These are phyloP conservation scores for Macrostomum lignano DNA, from an alignment of 1,140 invertebrate genomes.

Conservation along the genomic window DNA sequence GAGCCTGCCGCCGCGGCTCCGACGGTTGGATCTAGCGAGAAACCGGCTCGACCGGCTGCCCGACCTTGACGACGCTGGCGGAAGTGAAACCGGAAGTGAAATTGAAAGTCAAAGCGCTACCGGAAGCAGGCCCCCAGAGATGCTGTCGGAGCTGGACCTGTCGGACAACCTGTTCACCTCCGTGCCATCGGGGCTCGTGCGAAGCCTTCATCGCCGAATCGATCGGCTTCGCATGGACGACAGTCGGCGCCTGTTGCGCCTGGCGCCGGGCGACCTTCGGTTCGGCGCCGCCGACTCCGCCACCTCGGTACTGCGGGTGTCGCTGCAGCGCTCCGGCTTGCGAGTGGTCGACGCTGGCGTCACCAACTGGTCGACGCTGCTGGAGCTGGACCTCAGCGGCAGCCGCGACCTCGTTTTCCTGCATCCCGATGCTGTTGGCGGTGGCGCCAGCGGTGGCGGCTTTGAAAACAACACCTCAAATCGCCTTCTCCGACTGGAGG, in stretches of 20 bases:
- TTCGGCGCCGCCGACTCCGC: no score
- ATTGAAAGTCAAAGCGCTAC: slow-evolving; percentile 3
- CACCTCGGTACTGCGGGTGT: no score
- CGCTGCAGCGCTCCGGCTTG: slow-evolving; percentile 2
- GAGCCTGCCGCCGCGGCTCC: slow-evolving; percentile 3
- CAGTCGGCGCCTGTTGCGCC: no score
- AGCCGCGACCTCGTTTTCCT: slow-evolving; percentile 6
- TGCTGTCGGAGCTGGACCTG: no score
- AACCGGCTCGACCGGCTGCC: no score
- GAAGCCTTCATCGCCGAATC: no score
- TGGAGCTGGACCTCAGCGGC: slow-evolving; percentile 7
- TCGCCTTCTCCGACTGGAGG: slow-evolving; percentile 4
- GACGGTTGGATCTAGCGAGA: slow-evolving; percentile 6
- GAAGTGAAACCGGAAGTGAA: no score
- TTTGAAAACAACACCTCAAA: slow-evolving; percentile 5
- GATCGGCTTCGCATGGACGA: no score
- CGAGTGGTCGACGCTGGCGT: slow-evolving; percentile 5
- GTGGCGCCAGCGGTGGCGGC: slow-evolving; percentile 5
- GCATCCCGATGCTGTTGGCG: slow-evolving; percentile 3
- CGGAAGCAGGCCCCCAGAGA: slow-evolving; percentile 6
- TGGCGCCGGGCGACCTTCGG: no score
- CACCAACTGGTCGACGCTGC: slow-evolving; percentile 2
- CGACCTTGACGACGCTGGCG: no score
- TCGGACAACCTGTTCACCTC: slow-evolving; percentile 5
- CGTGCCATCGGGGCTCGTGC: no score